Conservation (phyloP, 2,888 invertebrate species). For the Oscheius sp. region DNA sequence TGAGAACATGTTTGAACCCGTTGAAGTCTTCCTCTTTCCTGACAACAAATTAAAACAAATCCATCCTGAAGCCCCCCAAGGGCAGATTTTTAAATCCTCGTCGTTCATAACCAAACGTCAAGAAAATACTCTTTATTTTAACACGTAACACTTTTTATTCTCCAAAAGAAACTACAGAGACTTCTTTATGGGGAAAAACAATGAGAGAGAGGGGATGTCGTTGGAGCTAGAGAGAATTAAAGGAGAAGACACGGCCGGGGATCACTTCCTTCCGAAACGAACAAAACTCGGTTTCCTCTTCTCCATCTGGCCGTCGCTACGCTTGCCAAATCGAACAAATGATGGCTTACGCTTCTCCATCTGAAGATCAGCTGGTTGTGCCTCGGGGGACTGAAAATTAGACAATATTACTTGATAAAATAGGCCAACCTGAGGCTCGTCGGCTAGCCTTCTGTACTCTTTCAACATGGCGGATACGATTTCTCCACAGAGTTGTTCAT, state of each 20-base stretch:
- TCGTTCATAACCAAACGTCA: neutral
- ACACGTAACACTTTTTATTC: conserved; percentile 16
- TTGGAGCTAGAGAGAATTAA: conserved; percentile 9
- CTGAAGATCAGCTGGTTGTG: neutral
- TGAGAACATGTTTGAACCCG: too few relatives aligned
- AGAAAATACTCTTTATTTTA: conserved; percentile 2
- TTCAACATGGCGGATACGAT: neutral
- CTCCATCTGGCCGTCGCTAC: conserved; percentile 44
- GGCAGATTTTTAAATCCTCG: neutral
- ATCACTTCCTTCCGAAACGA: conserved; percentile 58
- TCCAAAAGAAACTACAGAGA: neutral
- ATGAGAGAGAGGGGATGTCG: neutral
- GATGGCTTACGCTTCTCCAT: conserved; percentile 58
- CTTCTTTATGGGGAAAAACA: neutral
- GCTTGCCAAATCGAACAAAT: conserved; percentile 62
- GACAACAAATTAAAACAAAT: too few relatives aligned
- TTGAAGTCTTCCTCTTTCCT: too few relatives aligned
- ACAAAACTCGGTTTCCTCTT: conserved; percentile 62
- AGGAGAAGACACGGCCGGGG: neutral
- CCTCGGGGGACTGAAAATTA: neutral
- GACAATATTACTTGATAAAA: neutral
- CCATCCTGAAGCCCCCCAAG: too few relatives aligned
- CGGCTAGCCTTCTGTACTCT: neutral
- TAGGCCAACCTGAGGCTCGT: neutral
- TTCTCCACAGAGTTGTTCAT: conserved; percentile 11